phyloP scores from a whole-genome alignment of 2,113 vertebrate genomes.

The Lynx canadensis region DNA sequence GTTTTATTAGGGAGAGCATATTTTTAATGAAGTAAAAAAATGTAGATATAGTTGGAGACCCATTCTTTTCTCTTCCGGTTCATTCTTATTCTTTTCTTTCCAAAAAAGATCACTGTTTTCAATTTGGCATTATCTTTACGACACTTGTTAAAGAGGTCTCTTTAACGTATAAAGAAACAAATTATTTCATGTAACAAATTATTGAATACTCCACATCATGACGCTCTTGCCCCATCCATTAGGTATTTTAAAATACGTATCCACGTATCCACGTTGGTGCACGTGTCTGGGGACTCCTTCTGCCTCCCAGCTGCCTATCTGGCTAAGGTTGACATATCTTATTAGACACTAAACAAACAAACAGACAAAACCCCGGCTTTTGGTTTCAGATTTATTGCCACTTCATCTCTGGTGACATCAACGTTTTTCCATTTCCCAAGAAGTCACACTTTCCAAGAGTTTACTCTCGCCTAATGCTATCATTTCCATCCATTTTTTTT shows the following conservation, averaged over 20 bases:
- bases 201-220: background rate
- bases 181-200: background rate
- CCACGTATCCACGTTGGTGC: accelerated
- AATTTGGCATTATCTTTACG: background rate
- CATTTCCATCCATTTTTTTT: background rate
- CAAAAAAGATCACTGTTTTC: background rate
- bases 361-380: too few relatives aligned
- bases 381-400: background rate
- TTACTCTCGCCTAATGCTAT: background rate
- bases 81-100: background rate
- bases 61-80: background rate
- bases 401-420: background rate
- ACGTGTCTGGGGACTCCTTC: background rate
- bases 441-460: background rate
- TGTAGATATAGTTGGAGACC: accelerated
- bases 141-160: background rate
- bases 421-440: background rate
- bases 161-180: background rate
- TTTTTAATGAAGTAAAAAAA: background rate
- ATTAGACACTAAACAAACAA: background rate
- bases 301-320: background rate
- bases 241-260: background rate
- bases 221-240: background rate
- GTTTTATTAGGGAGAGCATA: background rate
- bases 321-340: background rate